Base-by-base conservation (phyloP, 2,113 vertebrate species). In the Spea multiplicata region DNA sequence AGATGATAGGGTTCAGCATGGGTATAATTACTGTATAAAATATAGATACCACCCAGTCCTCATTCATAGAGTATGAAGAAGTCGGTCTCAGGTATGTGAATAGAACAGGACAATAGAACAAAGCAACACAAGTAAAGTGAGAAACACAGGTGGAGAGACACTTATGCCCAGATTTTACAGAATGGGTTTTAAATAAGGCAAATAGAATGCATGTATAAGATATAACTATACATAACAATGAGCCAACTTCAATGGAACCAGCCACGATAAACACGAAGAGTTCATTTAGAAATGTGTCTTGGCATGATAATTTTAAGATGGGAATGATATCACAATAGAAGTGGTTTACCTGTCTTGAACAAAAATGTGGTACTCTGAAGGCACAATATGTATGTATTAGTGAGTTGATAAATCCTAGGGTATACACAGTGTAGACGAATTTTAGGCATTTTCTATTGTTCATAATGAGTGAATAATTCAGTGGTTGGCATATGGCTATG, bases 301-400 rank as follows among this genome's bases (percentile, higher is more conserved):
- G 65, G 44, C 76, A 79, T 55, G 76, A 79, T 3, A 79, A 49
- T n/a, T 46, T 79, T 44, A 79, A 48, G 8, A 79, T 71, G 30
- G 77, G 69, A 17, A 52, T 44, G 1, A 79, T 57, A 59, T 79
- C 77, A 59, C 77, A 79, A 12, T 47, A 73, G 62, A 79, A 79
- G 57, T 79, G 70, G 8, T 73, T 73, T 3, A 79, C 44, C 2
- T 67, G 8, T 9, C 52, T 66, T 12, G 70, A 66, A 10, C 44
- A 5, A 71, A 70, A 79, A 12, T 73, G 55, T n/a, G 77, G 55
- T 66, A 73, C 17, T 1, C 5, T 71, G 48, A 79, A 79, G 14
- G 77, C 67, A 46, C 49, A 59, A 47, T 14, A 55, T 46, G 73
- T 75, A 30, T 74, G 66, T 30, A 55, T 46, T 8, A 71, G 44